Evolutionary conservation across 2,888 invertebrate genomes (phyloP).

Genomic region (Miltochrista miniata): DNA sequence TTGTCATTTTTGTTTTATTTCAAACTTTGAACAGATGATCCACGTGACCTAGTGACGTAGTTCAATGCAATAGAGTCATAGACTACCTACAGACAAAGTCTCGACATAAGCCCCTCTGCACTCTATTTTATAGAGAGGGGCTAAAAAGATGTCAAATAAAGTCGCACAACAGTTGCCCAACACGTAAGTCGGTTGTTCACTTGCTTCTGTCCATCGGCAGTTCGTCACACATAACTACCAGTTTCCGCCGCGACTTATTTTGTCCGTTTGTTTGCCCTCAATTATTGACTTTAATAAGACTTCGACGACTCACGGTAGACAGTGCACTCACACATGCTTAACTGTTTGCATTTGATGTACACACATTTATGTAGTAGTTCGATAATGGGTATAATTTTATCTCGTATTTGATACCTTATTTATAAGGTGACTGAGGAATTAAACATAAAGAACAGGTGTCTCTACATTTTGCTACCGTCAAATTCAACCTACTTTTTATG

Average conservation of each 20-base stretch:
- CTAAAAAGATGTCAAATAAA: neutral
- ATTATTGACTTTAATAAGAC: slow-evolving; percentile 71
- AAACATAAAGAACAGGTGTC: too few species aligned
- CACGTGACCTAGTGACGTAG: too few species aligned
- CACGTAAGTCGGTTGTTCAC: slow-evolving; percentile 5
- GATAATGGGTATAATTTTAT: neutral
- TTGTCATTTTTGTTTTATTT: too few species aligned
- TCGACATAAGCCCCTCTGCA: too few species aligned
- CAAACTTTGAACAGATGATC: too few species aligned
- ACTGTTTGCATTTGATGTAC: slow-evolving; percentile 22
- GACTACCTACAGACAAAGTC: too few species aligned
- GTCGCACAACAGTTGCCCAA: slow-evolving; percentile 2
- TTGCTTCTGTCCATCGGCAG: slow-evolving; percentile 37
- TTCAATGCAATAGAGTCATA: too few species aligned
- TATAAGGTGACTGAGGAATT: too few species aligned
- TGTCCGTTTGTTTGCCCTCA: slow-evolving; percentile 61
- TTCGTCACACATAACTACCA: slow-evolving; percentile 53
- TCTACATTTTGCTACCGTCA: too few species aligned
- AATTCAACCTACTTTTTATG: too few species aligned
- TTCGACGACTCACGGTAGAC: slow-evolving; percentile 57
- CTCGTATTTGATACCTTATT: neutral
- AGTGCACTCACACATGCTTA: slow-evolving; percentile 35
- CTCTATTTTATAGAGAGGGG: too few species aligned
- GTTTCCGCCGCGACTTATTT: slow-evolving; percentile 66
- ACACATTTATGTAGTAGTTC: slow-evolving; percentile 1